Conservation (phyloP, 2,113 vertebrate species). For the Ibidorhyncha struthersii region DNA sequence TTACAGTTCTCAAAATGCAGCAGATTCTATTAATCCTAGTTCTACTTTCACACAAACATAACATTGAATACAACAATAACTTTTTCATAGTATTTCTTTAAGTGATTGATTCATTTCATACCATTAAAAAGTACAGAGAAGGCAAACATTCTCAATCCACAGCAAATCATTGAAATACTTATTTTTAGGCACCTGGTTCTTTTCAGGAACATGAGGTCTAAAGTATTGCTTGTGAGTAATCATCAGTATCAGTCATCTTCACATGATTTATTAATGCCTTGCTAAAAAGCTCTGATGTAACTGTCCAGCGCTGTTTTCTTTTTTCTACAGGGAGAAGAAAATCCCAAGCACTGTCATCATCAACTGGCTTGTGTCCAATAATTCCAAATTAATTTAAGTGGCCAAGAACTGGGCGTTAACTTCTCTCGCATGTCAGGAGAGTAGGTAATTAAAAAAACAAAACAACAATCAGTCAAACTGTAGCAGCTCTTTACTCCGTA, state of each 20-base stretch:
- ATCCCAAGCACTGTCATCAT: neutral
- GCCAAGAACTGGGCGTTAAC: neutral
- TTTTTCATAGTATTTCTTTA: neutral
- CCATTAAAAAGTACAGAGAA: neutral
- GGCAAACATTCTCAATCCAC: neutral
- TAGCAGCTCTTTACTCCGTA: neutral
- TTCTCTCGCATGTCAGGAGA: neutral
- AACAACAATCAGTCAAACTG: neutral
- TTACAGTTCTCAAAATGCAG: neutral
- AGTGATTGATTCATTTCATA: neutral
- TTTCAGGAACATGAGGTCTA: neutral
- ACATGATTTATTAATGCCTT: conserved; percentile 50
- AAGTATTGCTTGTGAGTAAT: neutral
- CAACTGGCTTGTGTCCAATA: neutral
- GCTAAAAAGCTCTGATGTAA: conserved; percentile 30
- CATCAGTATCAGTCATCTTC: neutral
- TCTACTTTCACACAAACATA: neutral
- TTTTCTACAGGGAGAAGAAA: neutral
- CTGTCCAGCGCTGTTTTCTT: neutral
- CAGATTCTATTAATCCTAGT: neutral
- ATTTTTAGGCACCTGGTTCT: neutral
- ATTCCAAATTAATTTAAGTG: neutral
- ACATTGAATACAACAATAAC: neutral
- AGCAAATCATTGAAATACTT: neutral
- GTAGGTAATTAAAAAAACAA: neutral